Conservation (phyloP, 2,113 vertebrate species). For the Phodopus roborovskii region DNA sequence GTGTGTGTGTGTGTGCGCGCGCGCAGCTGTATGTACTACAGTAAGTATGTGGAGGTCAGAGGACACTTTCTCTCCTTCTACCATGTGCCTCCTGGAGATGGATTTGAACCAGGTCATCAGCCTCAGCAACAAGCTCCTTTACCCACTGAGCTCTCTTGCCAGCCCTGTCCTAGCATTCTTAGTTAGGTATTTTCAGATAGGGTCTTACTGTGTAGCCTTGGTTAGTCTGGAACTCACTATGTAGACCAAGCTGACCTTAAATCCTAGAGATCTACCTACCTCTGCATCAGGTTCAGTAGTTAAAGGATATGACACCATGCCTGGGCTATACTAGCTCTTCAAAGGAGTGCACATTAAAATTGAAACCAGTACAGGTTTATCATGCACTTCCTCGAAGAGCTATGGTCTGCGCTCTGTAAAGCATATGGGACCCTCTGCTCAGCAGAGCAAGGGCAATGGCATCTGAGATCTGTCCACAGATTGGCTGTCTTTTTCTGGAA, state of each 20-base stretch:
- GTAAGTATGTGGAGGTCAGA: background rate
- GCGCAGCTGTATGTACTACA: background rate
- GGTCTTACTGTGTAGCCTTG: background rate
- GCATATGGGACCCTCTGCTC: background rate
- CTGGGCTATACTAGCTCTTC: background rate
- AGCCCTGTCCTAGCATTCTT: background rate
- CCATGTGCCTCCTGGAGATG: too few relatives aligned
- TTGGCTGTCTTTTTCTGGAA: background rate
- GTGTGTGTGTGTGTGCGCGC: background rate
- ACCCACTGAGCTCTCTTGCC: background rate
- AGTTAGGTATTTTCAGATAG: background rate
- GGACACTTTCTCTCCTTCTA: background rate
- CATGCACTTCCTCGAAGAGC: background rate
- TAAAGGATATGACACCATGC: background rate
- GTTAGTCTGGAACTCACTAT: background rate
- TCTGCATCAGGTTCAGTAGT: background rate
- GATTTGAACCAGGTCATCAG: background rate
- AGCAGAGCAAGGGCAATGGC: background rate
- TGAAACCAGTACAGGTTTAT: background rate
- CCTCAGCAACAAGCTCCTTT: too few relatives aligned
- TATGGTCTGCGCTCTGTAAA: background rate
- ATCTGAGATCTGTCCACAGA: rapidly evolving
- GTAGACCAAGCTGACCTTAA: background rate
- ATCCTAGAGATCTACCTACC: background rate
- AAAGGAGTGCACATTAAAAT: background rate